These are phyloP conservation scores for Clarias fuscus DNA, from an alignment of 2,797 vertebrate genomes.

Conservation along the genomic window DNA sequence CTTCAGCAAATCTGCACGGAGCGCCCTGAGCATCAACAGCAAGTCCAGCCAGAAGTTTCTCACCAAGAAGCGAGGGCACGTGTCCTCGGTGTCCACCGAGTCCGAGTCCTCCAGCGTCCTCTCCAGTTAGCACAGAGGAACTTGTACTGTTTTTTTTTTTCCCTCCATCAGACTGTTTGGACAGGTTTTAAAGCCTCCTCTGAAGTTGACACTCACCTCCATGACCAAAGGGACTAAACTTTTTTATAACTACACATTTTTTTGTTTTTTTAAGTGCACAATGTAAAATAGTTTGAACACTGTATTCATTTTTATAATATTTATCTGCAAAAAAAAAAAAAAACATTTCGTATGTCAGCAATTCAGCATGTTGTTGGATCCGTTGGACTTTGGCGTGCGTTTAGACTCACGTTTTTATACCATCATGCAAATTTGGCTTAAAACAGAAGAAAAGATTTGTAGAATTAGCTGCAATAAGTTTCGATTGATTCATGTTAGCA, in stretches of 20 bases:
- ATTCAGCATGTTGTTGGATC: not conserved
- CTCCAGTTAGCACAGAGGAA: constrained; percentile 84
- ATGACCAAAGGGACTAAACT: not conserved
- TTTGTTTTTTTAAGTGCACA: too few species aligned
- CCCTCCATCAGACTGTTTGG: not conserved
- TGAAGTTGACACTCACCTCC: not conserved
- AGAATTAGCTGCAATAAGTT: not conserved
- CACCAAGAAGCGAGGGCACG: constrained; percentile 87
- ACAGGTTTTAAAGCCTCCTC: not conserved
- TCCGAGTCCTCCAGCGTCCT: constrained; percentile 96
- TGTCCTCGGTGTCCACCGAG: constrained; percentile 95
- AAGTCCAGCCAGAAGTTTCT: constrained; percentile 92
- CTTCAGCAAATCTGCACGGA: constrained; percentile 93
- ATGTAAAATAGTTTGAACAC: not conserved
- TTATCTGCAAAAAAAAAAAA: not conserved
- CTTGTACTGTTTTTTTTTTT: not conserved
- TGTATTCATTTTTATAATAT: not conserved
- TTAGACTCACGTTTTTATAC: not conserved
- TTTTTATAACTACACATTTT: not conserved
- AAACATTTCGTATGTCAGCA: not conserved
- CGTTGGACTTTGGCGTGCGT: too few species aligned
- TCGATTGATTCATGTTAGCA: too few species aligned
- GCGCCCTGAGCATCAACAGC: constrained; percentile 82
- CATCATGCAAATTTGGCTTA: not conserved
- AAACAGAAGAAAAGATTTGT: not conserved